Percentiles rank a stretch among this genome's conserved stretches.
phyloP scores from a whole-genome alignment of 2,797 vertebrate genomes.

The Gymnocypris eckloni region DNA sequence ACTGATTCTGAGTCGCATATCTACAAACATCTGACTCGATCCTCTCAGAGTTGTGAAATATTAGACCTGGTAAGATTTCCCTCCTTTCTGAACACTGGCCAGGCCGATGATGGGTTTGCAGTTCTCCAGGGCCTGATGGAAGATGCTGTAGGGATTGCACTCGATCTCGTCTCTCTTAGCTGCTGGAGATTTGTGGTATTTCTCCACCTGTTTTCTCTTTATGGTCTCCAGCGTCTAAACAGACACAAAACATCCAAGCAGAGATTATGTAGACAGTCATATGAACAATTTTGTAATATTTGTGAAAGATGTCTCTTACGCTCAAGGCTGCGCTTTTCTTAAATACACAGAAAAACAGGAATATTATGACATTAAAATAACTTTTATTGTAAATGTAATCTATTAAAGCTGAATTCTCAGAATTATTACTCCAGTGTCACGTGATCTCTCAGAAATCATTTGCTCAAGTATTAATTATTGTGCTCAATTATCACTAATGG shows the following conservation, averaged over 20 bases:
- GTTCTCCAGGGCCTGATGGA: constrained; percentile 91
- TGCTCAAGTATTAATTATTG: too few species aligned
- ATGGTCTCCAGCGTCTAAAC: constrained; percentile 88
- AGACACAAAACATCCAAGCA: neutral
- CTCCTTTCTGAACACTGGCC: constrained; percentile 83
- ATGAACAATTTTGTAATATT: too few species aligned
- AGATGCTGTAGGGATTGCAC: constrained; percentile 91
- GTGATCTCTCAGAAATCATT: too few species aligned
- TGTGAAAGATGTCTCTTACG: too few species aligned
- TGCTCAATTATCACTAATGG: too few species aligned
- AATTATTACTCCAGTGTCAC: too few species aligned
- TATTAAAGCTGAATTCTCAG: too few species aligned
- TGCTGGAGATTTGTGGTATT: constrained; percentile 84
- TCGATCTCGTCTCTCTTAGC: constrained; percentile 83
- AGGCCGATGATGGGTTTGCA: constrained; percentile 92
- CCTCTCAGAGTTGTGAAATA: neutral
- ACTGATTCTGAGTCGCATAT: neutral
- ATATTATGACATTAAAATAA: too few species aligned
- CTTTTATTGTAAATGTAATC: too few species aligned
- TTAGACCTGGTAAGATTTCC: constrained; percentile 89
- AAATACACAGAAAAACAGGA: too few species aligned
- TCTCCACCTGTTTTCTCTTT: constrained; percentile 93
- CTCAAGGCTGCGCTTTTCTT: too few species aligned
- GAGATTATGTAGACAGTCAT: too few species aligned
- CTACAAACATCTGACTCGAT: neutral